Conservation (phyloP, 2,797 vertebrate species). For the Emydoidea blandingii region DNA sequence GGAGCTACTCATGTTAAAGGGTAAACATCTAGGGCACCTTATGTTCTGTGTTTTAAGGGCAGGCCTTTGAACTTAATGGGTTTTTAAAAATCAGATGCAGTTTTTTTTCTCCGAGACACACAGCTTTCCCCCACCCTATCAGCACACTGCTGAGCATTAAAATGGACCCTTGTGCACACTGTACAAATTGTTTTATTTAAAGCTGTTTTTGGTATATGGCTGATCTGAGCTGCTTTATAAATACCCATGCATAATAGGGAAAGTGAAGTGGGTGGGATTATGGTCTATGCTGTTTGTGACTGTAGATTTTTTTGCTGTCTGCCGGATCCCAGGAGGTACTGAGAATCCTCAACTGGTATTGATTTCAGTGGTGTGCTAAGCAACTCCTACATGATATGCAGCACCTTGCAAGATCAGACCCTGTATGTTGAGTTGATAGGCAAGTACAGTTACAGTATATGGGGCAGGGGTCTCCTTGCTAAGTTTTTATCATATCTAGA, state of each 20-base stretch:
- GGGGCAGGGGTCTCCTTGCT: background rate
- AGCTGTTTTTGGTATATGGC: background rate
- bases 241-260: conserved; percentile 21
- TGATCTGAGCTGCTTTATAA: background rate
- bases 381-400: background rate
- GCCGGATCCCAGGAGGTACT: background rate
- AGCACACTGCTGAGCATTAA: background rate
- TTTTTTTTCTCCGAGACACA: background rate
- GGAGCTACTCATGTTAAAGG: background rate
- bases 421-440: background rate
- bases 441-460: background rate
- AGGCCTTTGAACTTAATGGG: background rate
- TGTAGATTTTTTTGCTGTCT: background rate
- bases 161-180: background rate
- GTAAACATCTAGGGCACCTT: background rate
- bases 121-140: background rate
- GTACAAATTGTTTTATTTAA: background rate
- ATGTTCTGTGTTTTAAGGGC: background rate
- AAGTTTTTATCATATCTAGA: background rate
- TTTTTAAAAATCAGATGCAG: background rate
- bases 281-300: conserved; percentile 26
- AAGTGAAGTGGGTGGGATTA: conserved; percentile 18
- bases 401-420: background rate
- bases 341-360: background rate
- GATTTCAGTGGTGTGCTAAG: background rate